A percentile compares a stretch with the other conserved stretches of the same genome.
phyloP scores from a whole-genome alignment of 2,113 vertebrate genomes.

The Eira barbara region DNA sequence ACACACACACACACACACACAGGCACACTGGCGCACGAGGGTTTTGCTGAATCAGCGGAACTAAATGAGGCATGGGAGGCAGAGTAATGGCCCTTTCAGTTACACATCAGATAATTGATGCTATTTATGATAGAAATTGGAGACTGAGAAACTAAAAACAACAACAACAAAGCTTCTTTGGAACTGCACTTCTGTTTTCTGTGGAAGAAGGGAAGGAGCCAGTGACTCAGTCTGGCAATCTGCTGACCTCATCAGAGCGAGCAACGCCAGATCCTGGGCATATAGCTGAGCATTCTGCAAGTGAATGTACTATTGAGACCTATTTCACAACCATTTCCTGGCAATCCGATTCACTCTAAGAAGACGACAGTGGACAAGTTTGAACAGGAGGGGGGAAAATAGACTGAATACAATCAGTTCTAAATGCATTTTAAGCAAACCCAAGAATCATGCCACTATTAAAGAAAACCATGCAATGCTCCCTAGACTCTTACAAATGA shows the following conservation, averaged over 20 bases:
- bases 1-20: background rate
- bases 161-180: background rate
- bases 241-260: background rate
- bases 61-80: background rate
- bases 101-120: conserved; percentile 23
- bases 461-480: background rate
- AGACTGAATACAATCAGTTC: background rate
- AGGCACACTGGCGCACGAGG: background rate
- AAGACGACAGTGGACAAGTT: background rate
- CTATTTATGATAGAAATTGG: conserved; percentile 25
- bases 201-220: background rate
- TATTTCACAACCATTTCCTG: conserved; percentile 24
- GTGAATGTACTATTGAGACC: background rate
- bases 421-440: background rate
- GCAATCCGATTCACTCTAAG: background rate
- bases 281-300: background rate
- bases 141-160: background rate
- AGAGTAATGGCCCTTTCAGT: background rate
- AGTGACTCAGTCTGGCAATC: background rate
- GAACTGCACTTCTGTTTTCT: conserved; percentile 8
- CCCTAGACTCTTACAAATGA: background rate
- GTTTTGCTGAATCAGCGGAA: conserved; percentile 18
- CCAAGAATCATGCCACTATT: background rate
- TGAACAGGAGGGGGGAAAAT: background rate
- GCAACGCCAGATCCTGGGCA: background rate